Evolutionary conservation across 2,888 invertebrate genomes (phyloP).

Genomic region (Sphinx pinastri): DNA sequence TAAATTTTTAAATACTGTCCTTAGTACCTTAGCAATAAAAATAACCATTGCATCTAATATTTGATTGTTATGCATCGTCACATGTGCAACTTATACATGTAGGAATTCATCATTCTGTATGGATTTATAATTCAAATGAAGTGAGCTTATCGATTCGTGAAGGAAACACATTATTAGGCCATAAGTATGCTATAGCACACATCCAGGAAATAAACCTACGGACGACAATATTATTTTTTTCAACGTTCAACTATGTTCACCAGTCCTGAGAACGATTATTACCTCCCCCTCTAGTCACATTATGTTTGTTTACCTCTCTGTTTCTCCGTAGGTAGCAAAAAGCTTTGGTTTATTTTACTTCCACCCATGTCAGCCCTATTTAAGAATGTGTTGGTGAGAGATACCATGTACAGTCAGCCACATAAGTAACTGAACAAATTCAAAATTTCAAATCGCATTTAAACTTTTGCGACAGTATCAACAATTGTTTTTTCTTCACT

Average conservation of each 20-base stretch:
- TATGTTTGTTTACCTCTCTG: no score
- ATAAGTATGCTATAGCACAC: background rate
- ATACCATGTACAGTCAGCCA: no score
- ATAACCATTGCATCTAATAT: background rate
- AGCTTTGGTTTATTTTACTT: no score
- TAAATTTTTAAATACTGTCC: background rate
- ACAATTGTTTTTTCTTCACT: no score
- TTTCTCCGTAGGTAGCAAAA: no score
- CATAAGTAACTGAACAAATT: no score
- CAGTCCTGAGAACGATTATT: background rate
- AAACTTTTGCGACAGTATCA: no score
- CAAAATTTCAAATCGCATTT: no score
- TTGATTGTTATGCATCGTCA: background rate
- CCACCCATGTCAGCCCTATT: no score
- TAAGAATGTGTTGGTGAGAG: no score
- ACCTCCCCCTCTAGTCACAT: no score
- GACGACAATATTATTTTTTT: background rate
- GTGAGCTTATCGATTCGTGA: background rate
- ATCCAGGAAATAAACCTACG: constrained; percentile 5
- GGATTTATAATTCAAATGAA: background rate
- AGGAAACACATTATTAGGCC: background rate
- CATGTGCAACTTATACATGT: no score
- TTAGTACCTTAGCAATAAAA: background rate
- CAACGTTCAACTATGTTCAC: constrained; percentile 1
- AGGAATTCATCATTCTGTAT: background rate